A percentile compares a stretch with the other conserved stretches of the same genome.
Conservation (phyloP, 2,888 invertebrate genomes). For the Hypselothyrea guttata region DNA sequence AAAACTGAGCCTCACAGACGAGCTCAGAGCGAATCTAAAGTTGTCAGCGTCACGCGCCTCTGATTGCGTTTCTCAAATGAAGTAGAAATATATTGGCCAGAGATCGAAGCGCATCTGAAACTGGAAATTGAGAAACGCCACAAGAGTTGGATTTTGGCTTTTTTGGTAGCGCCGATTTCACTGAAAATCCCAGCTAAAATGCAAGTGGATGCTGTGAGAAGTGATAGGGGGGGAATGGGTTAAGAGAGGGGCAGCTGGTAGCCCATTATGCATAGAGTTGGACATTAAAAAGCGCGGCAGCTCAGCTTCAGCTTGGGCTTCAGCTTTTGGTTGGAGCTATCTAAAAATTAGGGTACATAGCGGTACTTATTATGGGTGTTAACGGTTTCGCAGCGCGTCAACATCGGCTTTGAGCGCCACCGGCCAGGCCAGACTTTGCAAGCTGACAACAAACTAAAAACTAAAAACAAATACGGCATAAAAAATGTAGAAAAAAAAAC, state of each 20-base stretch:
- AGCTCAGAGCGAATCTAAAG: constrained; percentile 33
- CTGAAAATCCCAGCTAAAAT: constrained; percentile 33
- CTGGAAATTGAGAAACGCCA: constrained; percentile 51
- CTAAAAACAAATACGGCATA: constrained; percentile 10
- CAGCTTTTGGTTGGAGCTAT: too few relatives aligned
- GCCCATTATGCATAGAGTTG: constrained; percentile 63
- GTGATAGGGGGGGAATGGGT: background rate
- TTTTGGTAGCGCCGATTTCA: constrained; percentile 44
- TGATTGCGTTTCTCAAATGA: constrained; percentile 73
- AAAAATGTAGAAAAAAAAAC: constrained; percentile 30
- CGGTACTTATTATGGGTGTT: constrained; percentile 79
- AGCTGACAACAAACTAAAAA: too few relatives aligned
- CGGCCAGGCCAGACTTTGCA: constrained; percentile 40
- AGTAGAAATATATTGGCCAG: constrained; percentile 57
- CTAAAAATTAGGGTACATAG: constrained; percentile 78
- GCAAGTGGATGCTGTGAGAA: background rate
- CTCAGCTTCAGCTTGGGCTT: constrained; percentile 4
- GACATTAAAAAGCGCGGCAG: constrained; percentile 64
- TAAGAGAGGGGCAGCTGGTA: background rate
- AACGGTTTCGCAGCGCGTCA: constrained; percentile 70
- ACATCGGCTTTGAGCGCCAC: constrained; percentile 7
- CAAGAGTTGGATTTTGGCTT: background rate
- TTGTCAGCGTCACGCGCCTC: constrained; percentile 33
- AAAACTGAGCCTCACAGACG: background rate
- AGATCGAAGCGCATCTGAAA: constrained; percentile 57